phyloP scores from a whole-genome alignment of 2,797 vertebrate species.

The Semaprochilodus insignis region DNA sequence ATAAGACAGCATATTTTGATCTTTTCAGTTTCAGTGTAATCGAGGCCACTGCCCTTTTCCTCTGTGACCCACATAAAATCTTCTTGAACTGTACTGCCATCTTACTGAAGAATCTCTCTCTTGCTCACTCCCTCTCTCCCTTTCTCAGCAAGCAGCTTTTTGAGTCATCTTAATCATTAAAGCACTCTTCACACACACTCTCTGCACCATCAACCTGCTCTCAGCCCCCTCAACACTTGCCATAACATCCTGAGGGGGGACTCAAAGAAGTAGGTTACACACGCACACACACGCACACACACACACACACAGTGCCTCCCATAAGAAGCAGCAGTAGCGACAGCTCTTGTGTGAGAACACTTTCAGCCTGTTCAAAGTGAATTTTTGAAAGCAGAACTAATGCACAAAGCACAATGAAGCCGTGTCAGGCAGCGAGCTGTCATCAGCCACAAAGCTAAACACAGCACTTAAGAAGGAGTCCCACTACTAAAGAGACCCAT shows the following conservation, averaged over 20 bases:
- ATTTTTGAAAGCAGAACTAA: constrained; percentile 39
- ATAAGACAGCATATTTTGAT: neutral
- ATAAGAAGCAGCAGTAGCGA: constrained; percentile 31
- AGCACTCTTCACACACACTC: constrained; percentile 5
- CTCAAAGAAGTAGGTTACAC: constrained; percentile 43
- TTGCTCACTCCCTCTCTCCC: neutral
- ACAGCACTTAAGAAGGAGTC: neutral
- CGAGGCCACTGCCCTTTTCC: neutral
- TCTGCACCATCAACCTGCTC: constrained; percentile 6
- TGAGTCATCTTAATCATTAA: constrained; percentile 33
- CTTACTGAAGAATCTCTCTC: neutral
- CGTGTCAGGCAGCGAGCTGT: neutral
- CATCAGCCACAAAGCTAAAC: constrained; percentile 10
- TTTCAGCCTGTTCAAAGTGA: constrained; percentile 16
- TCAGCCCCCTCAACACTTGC: neutral
- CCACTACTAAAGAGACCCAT: neutral
- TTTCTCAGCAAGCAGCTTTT: constrained; percentile 13
- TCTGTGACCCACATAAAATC: constrained; percentile 2
- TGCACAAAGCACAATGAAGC: constrained; percentile 22
- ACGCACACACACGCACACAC: neutral
- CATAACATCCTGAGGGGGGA: constrained; percentile 42
- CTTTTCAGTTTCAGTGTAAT: neutral
- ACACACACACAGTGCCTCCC: neutral
- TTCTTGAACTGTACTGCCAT: constrained; percentile 7
- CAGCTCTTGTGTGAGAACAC: constrained; percentile 3